phyloP scores from a whole-genome alignment of 1,140 invertebrate species.

The Drosophila kepulauana region DNA sequence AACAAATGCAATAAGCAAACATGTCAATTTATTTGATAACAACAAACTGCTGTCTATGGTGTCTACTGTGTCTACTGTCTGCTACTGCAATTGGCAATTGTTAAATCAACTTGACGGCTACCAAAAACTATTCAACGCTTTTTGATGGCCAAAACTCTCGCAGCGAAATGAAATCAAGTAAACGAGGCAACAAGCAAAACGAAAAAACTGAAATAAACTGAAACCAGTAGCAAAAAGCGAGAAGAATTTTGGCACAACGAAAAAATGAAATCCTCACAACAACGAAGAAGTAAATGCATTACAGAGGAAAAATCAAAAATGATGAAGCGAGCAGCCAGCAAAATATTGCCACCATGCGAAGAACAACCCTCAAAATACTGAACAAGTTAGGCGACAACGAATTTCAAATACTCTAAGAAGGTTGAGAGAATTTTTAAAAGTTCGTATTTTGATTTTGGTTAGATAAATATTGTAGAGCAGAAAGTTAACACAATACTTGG shows the following conservation, averaged over 20 bases:
- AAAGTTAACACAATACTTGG: too few relatives aligned
- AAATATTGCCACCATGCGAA: not conserved
- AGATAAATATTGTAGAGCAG: too few relatives aligned
- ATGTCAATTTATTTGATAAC: slow-evolving; percentile 4
- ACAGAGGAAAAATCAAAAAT: slow-evolving; percentile 18
- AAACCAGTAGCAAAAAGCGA: not conserved
- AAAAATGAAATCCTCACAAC: not conserved
- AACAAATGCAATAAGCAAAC: slow-evolving; percentile 6
- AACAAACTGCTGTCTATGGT: not conserved
- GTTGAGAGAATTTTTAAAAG: too few relatives aligned
- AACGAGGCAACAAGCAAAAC: not conserved
- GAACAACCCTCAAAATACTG: slow-evolving; percentile 4
- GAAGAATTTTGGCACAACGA: too few relatives aligned
- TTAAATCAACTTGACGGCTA: slow-evolving; percentile 26
- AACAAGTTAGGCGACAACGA: not conserved
- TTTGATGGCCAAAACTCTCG: not conserved
- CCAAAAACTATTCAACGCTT: slow-evolving; percentile 18
- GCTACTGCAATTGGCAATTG: not conserved
- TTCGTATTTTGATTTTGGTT: too few relatives aligned
- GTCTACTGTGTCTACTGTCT: not conserved
- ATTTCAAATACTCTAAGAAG: not conserved
- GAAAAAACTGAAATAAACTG: not conserved
- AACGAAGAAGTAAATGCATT: slow-evolving; percentile 21
- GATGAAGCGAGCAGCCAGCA: not conserved
- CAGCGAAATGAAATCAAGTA: not conserved